phyloP scores from a whole-genome alignment of 2,888 invertebrate species.

The Choristoneura rosaceana region DNA sequence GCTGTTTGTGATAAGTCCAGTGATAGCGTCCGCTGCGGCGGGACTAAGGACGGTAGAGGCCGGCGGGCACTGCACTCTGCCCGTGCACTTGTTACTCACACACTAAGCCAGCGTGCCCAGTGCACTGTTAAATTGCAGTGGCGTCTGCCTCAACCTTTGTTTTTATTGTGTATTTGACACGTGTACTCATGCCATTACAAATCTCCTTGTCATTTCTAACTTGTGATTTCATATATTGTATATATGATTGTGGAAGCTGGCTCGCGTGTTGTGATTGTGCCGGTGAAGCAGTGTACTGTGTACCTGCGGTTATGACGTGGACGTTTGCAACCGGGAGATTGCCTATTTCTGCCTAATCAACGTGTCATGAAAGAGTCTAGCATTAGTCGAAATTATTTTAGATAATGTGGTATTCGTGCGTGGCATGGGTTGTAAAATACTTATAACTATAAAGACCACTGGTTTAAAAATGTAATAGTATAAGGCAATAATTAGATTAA shows the following conservation, averaged over 20 bases:
- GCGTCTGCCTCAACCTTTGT: constrained; percentile 15
- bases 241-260: neutral
- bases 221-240: constrained; percentile 34
- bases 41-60: neutral
- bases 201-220: constrained; percentile 27
- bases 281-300: neutral
- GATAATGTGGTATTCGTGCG: constrained; percentile 23
- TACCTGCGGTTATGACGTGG: neutral
- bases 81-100: neutral
- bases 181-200: constrained; percentile 49
- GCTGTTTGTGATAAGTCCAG: constrained; percentile 84
- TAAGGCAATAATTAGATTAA: constrained; percentile 83
- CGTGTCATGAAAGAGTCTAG: constrained; percentile 23
- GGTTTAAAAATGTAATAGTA: constrained; percentile 74
- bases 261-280: constrained; percentile 7
- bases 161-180: constrained; percentile 49
- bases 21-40: constrained; percentile 52
- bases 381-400: constrained; percentile 10
- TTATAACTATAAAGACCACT: constrained; percentile 62
- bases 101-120: neutral
- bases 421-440: constrained; percentile 49
- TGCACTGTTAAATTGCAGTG: constrained; percentile 8
- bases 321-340: neutral
- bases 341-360: neutral
- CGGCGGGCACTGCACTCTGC: neutral